phyloP scores from a whole-genome alignment of 1,140 invertebrate genomes.

The Zaprionus kolodkinae region DNA sequence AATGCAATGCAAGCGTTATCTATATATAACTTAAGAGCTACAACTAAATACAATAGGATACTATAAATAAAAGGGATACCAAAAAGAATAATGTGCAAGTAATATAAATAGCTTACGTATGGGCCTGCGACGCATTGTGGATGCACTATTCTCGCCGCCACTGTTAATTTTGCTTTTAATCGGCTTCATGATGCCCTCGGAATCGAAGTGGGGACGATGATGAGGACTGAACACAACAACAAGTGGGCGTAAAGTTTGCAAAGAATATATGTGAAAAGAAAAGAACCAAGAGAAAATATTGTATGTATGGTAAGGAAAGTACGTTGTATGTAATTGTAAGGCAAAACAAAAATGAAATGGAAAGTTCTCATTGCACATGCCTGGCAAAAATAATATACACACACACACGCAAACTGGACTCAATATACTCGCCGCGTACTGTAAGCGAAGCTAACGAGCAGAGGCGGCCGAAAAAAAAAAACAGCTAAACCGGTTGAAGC shows the following conservation, averaged over 20 bases:
- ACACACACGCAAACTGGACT: constrained; percentile 8
- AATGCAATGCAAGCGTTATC: not conserved
- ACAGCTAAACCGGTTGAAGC: constrained; percentile 29
- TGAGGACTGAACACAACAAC: constrained; percentile 30
- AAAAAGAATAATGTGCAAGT: constrained; percentile 30
- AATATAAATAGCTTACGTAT: constrained; percentile 79
- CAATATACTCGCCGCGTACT: constrained; percentile 21
- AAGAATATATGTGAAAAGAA: constrained; percentile 61
- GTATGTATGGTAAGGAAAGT: constrained; percentile 22
- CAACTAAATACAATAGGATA: constrained; percentile 27
- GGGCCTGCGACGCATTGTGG: constrained; percentile 73
- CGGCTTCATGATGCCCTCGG: constrained; percentile 61
- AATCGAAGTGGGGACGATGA: constrained; percentile 32
- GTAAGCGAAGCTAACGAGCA: constrained; percentile 1
- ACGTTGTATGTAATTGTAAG: constrained; percentile 26
- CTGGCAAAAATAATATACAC: constrained; percentile 34
- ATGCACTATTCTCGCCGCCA: constrained; percentile 69
- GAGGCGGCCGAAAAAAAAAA: constrained; percentile 1
- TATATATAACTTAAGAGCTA: constrained; percentile 23
- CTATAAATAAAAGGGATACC: constrained; percentile 33
- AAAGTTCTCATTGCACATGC: constrained; percentile 22
- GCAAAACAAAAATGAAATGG: constrained; percentile 28
- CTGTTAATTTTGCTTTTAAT: constrained; percentile 59
- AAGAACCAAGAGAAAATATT: constrained; percentile 63
- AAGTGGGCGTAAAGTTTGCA: constrained; percentile 54